Percentiles rank a stretch among this genome's conserved stretches.
These are phyloP conservation scores for Euplexia lucipara DNA, from an alignment of 2,888 invertebrate genomes.

Conservation along the genomic window DNA sequence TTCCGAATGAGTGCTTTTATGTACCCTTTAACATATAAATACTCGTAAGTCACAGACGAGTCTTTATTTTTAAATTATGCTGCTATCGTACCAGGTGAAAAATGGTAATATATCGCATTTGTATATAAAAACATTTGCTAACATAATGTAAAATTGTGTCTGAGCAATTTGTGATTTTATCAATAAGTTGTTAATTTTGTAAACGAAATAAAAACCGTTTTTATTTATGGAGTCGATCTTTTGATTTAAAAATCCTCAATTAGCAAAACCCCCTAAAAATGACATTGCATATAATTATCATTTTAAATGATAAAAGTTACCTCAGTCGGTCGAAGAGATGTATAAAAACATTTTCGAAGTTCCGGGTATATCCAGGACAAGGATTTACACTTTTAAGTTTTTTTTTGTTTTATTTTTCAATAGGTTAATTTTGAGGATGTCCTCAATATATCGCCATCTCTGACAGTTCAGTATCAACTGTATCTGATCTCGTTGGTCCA, in stretches of 20 bases:
- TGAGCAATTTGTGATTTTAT: slow-evolving; percentile 72
- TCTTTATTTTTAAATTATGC: slow-evolving; percentile 15
- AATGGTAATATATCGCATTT: slow-evolving; percentile 47
- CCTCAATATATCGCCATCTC: too few relatives aligned
- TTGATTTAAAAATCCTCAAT: slow-evolving; percentile 1
- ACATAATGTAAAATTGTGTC: slow-evolving; percentile 61
- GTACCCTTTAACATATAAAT: background rate
- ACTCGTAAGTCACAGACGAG: slow-evolving; percentile 11
- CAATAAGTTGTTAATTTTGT: slow-evolving; percentile 75
- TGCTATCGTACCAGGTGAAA: slow-evolving; percentile 21
- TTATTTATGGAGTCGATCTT: slow-evolving; percentile 58
- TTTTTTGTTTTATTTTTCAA: too few relatives aligned
- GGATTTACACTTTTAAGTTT: too few relatives aligned
- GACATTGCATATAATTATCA: too few relatives aligned
- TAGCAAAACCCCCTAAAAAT: too few relatives aligned
- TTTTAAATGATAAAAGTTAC: too few relatives aligned
- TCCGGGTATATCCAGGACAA: too few relatives aligned
- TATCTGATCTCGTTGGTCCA: too few relatives aligned
- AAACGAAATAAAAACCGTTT: slow-evolving; percentile 73
- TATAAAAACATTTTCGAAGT: too few relatives aligned
- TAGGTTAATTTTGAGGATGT: too few relatives aligned
- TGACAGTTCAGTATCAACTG: too few relatives aligned
- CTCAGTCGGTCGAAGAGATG: too few relatives aligned
- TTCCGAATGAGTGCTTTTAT: slow-evolving; percentile 20
- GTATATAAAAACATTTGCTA: slow-evolving; percentile 57